Base-by-base conservation (phyloP, 2,113 vertebrate species). In the Maccullochella peelii region DNA sequence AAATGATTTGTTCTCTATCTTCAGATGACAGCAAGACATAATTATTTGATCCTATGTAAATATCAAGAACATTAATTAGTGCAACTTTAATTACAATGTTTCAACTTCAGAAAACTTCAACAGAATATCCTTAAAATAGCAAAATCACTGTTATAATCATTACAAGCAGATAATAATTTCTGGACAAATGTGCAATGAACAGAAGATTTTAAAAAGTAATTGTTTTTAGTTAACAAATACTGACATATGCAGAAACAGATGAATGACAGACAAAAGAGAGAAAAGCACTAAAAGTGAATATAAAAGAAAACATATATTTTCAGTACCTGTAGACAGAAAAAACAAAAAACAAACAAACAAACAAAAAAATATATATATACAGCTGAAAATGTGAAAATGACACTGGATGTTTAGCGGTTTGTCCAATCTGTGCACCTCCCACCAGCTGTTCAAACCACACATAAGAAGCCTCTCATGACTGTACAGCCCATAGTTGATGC, bases 391-490 rank as follows among this genome's bases (percentile, higher is more conserved):
- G n/a, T n/a, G n/a, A n/a, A 27, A 23, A 58, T 44, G 49, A 38
- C 23, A 5, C 38, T 67, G 38, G 36, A 11, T 58, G 42, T 57
- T 65, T 15, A 27, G 8, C 42, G n/a, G 73, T 52, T 30, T 62
- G 66, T 62, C 57, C 25, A n/a, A 57, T 57, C 58, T 54, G 47
- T 42, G n/a, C 30, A 38, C 18, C 63, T 42, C 25, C n/a, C 2
- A 38, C 38, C 36, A 42, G 67, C 66, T 79, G 67, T 36, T 73
- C 23, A 63, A 44, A 77, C 16, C 49, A 42, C 0, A 49, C 40
- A 54, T 42, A 11, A 55, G 8, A 65, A 44, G 49, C 21, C 49
- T 30, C 18, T 30, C 18, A 36, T 40, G 23, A 47, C 59, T 47
- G 50, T 30, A 8, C 42, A 83, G 73, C 38, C 15, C 11, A 0